Evolutionary conservation across 2,797 vertebrate genomes (phyloP), one percentile per base, ranked within the genome.

Genomic region (Manis crassicaudata): DNA sequence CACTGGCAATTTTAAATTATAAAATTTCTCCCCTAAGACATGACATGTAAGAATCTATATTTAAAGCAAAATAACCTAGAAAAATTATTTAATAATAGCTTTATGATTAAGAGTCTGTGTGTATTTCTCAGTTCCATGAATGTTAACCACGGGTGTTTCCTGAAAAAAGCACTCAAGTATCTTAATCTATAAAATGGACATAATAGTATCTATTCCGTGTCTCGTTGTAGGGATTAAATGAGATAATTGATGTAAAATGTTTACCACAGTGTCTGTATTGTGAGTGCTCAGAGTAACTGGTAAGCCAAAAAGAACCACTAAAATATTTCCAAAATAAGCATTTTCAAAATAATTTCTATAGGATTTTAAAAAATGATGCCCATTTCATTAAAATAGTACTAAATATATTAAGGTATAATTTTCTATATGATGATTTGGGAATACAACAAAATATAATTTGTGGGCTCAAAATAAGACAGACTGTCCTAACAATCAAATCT

Each of bases 61-160:
- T 72, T 91, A 93, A 89, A 82, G 43, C 56, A 89, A 94, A 94
- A 92, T 77, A 82, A 89, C 14, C 37, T 54, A 35, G 56, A 75
- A 92, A 46, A 37, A 68, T 32, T 29, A 68, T 84, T 87, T 96
- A 68, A 63, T 70, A 37, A 62, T 68, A 70, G 32, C 40, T 82
- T 93, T 81, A 27, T 32, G 17, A 52, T 92, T 77, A 46, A 46
- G 25, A 46, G 29, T 68, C n/a, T 25, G 13, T 62, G 72, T 72
- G 76, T 65, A 76, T 43, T n/a, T 46, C 13, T 1, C 23, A 90
- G 21, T 73, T 95, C 56, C 25, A 29, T 60, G 29, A 62, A 32
- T 46, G 46, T 76, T 72, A 90, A 16, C 32, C 40, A 37, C 9
- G 60, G 3, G 40, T 29, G 8, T 50, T 88, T 62, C 63, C 60